Conservation (phyloP, 1,140 invertebrate genomes). For the Zaprionus gabonicus region DNA sequence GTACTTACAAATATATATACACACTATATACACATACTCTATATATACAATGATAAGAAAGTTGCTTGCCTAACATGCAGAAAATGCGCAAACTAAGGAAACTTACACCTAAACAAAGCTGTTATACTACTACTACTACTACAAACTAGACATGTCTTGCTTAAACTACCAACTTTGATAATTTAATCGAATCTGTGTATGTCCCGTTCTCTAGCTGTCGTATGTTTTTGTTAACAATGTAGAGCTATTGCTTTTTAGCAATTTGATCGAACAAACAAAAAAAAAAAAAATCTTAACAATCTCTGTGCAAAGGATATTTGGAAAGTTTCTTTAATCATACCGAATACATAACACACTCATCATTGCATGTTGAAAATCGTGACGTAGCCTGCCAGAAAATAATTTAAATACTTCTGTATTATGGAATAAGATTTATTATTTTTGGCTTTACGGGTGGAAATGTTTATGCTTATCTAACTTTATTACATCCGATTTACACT, state of each 20-base stretch:
- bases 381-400: conserved; percentile 10
- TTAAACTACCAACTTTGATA: conserved; percentile 41
- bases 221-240: conserved; percentile 70
- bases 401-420: conserved; percentile 5
- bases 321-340: conserved; percentile 33
- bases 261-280: conserved; percentile 28
- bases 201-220: conserved; percentile 67
- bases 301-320: conserved; percentile 46
- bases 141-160: conserved; percentile 50
- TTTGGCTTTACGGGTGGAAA: conserved; percentile 1
- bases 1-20: conserved; percentile 19
- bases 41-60: conserved; percentile 58
- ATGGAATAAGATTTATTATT: not conserved
- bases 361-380: conserved; percentile 61
- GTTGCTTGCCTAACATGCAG: conserved; percentile 65
- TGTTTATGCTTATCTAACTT: conserved; percentile 29
- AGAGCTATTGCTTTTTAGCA: conserved; percentile 58
- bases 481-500: conserved; percentile 2
- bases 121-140: conserved; percentile 17
- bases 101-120: conserved; percentile 10
- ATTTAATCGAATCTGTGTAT: conserved; percentile 59
- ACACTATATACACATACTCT: not conserved
- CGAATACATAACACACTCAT: conserved; percentile 36
- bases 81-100: conserved; percentile 46
- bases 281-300: conserved; percentile 18